Base-by-base conservation (phyloP, 2,888 invertebrate genomes). In the Barypeithes pellucidus region DNA sequence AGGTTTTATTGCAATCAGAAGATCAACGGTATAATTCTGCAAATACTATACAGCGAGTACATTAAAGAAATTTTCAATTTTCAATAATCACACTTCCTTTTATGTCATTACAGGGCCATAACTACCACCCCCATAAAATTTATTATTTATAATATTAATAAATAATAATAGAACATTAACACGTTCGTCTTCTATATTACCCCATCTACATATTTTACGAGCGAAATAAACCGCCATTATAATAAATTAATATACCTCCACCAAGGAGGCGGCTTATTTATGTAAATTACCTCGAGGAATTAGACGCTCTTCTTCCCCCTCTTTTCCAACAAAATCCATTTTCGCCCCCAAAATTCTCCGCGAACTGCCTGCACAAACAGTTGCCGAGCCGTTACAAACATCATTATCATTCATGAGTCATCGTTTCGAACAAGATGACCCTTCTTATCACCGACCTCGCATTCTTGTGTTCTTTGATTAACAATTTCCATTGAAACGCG, bases 351-450 rank as follows among this genome's bases (percentile, higher is more conserved):
- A 62, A 62, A 62, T 62, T 62, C 43, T 1, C 62, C 63, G 50
- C 50, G 50, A 63, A 63, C 50, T 63, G 47, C 63, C 24, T 47
- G 36, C 29, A 63, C 50, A 67, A 67, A 60, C 67, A 67, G 59
- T 18, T 50, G 67, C 22, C 67, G 33, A 22, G 20, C 60, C 60
- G 39, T 59, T 45, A 67, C 59, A 67, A 67, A 67, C 67, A 67
- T 65, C 68, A 76, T 77, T 76, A 78, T 77, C 75, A 68, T 69
- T 73, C 71, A 72, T 77, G 77, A 78, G 66, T 78, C 75, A 76
- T 77, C 74, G 67, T 76, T 72, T 77, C 60, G 60, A 50, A 67
- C 72, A 59, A 69, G 76, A 78, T 77, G 78, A 78, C 78, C 77
- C 75, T 60, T 62, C 76, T 78, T 77, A 76, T 77, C 77, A 65